These are phyloP conservation scores for Solea solea DNA, from an alignment of 2,113 vertebrate species.

Conservation along the genomic window DNA sequence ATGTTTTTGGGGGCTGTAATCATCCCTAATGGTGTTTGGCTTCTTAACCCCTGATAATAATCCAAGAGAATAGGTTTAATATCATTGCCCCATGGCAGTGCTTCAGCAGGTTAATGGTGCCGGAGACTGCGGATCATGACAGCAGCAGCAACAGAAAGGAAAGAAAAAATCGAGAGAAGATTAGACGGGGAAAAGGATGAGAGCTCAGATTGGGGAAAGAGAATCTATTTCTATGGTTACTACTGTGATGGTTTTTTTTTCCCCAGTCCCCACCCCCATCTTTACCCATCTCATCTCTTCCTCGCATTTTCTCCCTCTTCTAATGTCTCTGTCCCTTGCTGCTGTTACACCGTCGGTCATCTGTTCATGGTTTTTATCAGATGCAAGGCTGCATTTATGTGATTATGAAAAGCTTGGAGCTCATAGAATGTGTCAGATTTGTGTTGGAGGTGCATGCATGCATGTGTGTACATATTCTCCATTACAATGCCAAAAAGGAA, in stretches of 20 bases:
- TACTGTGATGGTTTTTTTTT: constrained; percentile 48
- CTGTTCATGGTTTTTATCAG: constrained; percentile 56
- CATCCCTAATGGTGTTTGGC: constrained; percentile 65
- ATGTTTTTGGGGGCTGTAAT: constrained; percentile 57
- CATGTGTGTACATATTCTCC: constrained; percentile 36
- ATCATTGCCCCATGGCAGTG: constrained; percentile 51
- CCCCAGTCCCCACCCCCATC: constrained; percentile 64
- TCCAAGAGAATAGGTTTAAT: constrained; percentile 52
- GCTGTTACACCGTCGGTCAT: constrained; percentile 62
- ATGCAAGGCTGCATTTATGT: constrained; percentile 56
- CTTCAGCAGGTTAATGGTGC: constrained; percentile 64
- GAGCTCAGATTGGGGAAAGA: constrained; percentile 67
- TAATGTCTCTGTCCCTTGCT: constrained; percentile 62
- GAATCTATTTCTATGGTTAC: constrained; percentile 83
- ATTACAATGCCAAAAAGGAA: constrained; percentile 38
- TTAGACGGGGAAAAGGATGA: constrained; percentile 69
- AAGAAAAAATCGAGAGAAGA: constrained; percentile 60
- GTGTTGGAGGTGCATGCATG: constrained; percentile 44
- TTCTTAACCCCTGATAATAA: constrained; percentile 66
- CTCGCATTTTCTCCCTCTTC: constrained; percentile 56
- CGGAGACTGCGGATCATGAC: constrained; percentile 70
- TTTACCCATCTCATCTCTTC: constrained; percentile 67
- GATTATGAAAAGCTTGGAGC: constrained; percentile 32
- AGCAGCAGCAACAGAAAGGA: constrained; percentile 53
- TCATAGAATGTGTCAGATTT: constrained; percentile 44